Conservation (phyloP, 2,113 vertebrate genomes). For the Oryzias javanicus region DNA sequence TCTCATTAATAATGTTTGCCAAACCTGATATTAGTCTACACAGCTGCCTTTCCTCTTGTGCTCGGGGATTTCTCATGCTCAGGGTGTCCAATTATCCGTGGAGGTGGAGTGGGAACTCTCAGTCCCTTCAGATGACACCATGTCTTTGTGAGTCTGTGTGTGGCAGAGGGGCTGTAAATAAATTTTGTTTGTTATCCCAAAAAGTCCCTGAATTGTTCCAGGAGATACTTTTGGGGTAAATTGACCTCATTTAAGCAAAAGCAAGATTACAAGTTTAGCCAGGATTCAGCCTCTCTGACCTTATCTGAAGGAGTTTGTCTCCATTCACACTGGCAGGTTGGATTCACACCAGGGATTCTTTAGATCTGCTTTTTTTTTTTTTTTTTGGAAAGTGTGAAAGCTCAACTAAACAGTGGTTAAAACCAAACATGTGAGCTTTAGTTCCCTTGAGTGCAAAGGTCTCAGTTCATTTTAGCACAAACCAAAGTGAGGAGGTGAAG, state of each 20-base stretch:
- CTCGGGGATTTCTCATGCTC: slow-evolving; percentile 58
- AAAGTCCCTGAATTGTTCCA: slow-evolving; percentile 52
- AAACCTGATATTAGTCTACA: slow-evolving; percentile 50
- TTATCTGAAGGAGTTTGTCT: too few relatives aligned
- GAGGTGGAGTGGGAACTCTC: slow-evolving; percentile 55
- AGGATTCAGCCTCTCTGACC: too few relatives aligned
- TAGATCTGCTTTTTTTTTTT: too few relatives aligned
- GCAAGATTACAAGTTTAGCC: too few relatives aligned
- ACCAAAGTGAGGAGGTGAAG: too few relatives aligned
- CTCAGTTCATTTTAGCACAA: too few relatives aligned
- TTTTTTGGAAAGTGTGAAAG: too few relatives aligned
- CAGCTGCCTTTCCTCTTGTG: slow-evolving; percentile 47
- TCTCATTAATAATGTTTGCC: slow-evolving; percentile 45
- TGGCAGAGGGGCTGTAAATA: slow-evolving; percentile 44
- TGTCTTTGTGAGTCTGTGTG: slow-evolving; percentile 19
- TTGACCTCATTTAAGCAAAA: slow-evolving; percentile 67
- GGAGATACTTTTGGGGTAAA: slow-evolving; percentile 26
- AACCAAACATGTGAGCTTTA: too few relatives aligned
- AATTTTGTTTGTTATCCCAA: slow-evolving; percentile 73
- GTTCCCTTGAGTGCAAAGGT: too few relatives aligned
- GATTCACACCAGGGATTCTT: too few relatives aligned
- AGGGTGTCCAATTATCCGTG: slow-evolving; percentile 76
- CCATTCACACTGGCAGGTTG: too few relatives aligned
- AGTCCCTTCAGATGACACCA: slow-evolving; percentile 38
- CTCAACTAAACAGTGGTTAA: too few relatives aligned